Conservation (phyloP, 1,140 invertebrate genomes). For the Sesamia nonagrioides region DNA sequence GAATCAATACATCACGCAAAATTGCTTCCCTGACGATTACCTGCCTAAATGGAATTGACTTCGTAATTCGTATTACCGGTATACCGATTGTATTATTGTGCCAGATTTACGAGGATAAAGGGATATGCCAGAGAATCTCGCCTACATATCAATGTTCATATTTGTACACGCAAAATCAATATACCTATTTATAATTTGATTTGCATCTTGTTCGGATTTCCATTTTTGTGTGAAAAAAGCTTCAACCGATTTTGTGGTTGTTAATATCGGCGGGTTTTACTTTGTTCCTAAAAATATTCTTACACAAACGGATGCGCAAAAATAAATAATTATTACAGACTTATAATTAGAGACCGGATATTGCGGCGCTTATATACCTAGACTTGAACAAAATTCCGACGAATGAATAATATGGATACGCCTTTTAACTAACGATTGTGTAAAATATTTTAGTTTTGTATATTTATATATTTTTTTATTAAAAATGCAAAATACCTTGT, state of each 20-base stretch:
- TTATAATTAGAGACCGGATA: too few species aligned
- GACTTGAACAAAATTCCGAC: too few species aligned
- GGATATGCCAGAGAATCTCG: slow-evolving; percentile 20
- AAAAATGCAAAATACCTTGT: too few species aligned
- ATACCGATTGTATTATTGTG: slow-evolving; percentile 14
- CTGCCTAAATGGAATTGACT: slow-evolving; percentile 48
- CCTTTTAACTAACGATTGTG: too few species aligned
- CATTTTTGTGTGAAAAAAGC: background rate
- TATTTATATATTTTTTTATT: too few species aligned
- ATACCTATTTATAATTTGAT: background rate
- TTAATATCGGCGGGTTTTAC: too few species aligned
- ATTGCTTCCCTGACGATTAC: slow-evolving; percentile 48
- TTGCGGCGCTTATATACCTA: too few species aligned
- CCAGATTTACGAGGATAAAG: slow-evolving; percentile 40
- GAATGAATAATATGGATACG: too few species aligned
- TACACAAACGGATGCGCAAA: too few species aligned
- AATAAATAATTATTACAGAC: too few species aligned
- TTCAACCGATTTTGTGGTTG: background rate
- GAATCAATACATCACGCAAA: slow-evolving; percentile 47
- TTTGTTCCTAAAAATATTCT: too few species aligned
- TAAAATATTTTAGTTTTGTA: too few species aligned
- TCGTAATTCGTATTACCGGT: slow-evolving; percentile 40
- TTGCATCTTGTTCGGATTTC: slow-evolving; percentile 9
- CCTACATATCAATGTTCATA: slow-evolving; percentile 1
- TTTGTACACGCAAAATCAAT: slow-evolving; percentile 30